Evolutionary conservation across 2,113 vertebrate genomes (phyloP), one percentile per base, ranked within the genome.

Genomic region (Chionis minor): DNA sequence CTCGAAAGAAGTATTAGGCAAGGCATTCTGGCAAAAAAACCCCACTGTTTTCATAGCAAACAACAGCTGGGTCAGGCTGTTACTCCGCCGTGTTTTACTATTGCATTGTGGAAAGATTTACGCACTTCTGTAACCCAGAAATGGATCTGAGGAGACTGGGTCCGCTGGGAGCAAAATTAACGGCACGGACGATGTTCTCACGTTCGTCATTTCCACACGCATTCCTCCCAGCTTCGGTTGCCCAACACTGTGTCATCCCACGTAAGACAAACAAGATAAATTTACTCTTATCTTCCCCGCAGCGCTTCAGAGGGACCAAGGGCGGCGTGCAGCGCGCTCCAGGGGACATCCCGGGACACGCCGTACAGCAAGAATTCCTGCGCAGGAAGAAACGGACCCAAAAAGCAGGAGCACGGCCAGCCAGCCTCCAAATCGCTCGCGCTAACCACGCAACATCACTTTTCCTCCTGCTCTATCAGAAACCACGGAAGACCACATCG

Each of bases 51-150:
- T 82, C 79, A 87, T 5, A 92, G 79, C 86, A 95, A 95, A 92
- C 85, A 94, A 84, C 84, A 93, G 94, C 83, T 86, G 88, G 89
- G 62, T 77, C 92, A 86, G 4, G 84, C 84, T 89, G 92, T 79
- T 92, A 59, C 59, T 56, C 72, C 14, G 67, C 14, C 2, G 51
- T 28, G 61, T 51, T 52, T 87, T n/a, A 92, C 78, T 74, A 44
- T 2, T 35, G 67, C 62, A 2, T 44, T 91, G 89, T 61, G 61
- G 81, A 83, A 88, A 11, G 85, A 91, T 81, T 96, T 92, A 83
- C 4, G 27, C 42, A 22, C 81, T 93, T 69, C 59, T 27, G 65
- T 80, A 92, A 95, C 67, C 78, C 79, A 95, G 66, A 40, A 74
- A 44, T 5, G 61, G 49, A 67, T 51, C 30, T 62, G 87, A 88